Evolutionary conservation across 2,797 vertebrate species (phyloP), one percentile per base, ranked within the genome.

Genomic region (Fistularia tabacaria): DNA sequence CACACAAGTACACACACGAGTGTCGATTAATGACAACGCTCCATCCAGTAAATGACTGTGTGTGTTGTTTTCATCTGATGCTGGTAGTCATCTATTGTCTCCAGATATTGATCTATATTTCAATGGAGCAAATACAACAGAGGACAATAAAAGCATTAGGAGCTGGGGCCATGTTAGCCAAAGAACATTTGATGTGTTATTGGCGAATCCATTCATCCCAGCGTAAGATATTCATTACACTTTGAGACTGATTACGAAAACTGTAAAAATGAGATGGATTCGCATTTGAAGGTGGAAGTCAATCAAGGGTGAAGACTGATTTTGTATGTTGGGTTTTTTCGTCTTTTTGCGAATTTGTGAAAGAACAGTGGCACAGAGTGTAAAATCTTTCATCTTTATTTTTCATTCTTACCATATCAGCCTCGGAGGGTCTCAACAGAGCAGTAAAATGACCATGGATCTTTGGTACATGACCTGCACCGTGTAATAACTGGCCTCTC

Each of bases 401-500:
- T 84, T 79, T 88, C 79, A 85, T 84, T 85, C 78, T 76, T 73
- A 80, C 69, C 81, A 81, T 80, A 84, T 81, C 74, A 82, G 79
- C 78, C 81, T 84, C 62, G 75, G 70, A 84, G 76, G 73, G 72
- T 65, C 76, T 79, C 59, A 0, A 54, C n/a, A 59, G 65, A 63
- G 62, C 78, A 67, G 76, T 78, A 77, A 81, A 82, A 77, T 25
- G 81, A 71, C 66, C 57, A 65, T 71, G 77, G 69, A 77, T 84
- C 77, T 80, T 41, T 0, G 55, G 71, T 79, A 82, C 63, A 65
- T 82, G 84, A 80, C 49, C 37, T 11, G 3, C 49, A 9, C 46
- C 54, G 54, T 62, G 62, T 79, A 83, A 82, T 79, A 73, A 78
- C 72, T 50, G 64, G 71, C 77, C 77, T 78, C 70, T 74, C 65